Percentiles rank a stretch among this genome's conserved stretches.
phyloP scores from a whole-genome alignment of 1,140 invertebrate species.

The Drosophila sp. region DNA sequence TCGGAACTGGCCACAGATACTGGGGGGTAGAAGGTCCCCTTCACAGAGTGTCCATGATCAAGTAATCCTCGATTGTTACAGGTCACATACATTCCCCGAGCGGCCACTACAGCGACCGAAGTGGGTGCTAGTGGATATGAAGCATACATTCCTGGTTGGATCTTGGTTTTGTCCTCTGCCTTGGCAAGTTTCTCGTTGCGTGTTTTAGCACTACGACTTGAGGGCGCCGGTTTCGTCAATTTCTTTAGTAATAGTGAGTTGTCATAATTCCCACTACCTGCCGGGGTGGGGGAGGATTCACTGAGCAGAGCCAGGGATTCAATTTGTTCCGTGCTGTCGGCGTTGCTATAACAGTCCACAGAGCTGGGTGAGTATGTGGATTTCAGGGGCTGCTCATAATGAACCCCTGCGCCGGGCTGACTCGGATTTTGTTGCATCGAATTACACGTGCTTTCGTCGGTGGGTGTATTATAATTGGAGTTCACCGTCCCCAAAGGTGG shows the following conservation, averaged over 20 bases:
- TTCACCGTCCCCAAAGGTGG: conserved; percentile 54
- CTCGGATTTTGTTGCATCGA: conserved; percentile 56
- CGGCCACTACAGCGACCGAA: conserved; percentile 86
- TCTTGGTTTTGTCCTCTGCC: conserved; percentile 59
- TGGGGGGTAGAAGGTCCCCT: conserved; percentile 93
- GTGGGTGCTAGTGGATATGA: conserved; percentile 67
- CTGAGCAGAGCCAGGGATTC: conserved; percentile 40
- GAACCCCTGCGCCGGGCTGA: conserved; percentile 17
- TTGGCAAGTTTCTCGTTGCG: conserved; percentile 60
- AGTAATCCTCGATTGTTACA: conserved; percentile 91
- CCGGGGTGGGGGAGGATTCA: conserved; percentile 49
- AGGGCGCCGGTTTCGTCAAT: conserved; percentile 50
- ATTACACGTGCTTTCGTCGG: conserved; percentile 69
- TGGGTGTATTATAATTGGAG: conserved; percentile 61
- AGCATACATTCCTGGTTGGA: conserved; percentile 54
- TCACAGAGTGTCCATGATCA: conserved; percentile 89
- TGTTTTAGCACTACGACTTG: conserved; percentile 50
- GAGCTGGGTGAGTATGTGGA: conserved; percentile 76
- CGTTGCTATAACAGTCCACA: conserved; percentile 74
- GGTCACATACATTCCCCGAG: conserved; percentile 93
- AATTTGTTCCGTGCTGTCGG: conserved; percentile 64
- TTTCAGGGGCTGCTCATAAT: conserved; percentile 72
- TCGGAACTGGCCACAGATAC: conserved; percentile 85
- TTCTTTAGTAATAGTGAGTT: conserved; percentile 68
- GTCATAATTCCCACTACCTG: conserved; percentile 41